Conservation (phyloP, 2,888 invertebrate species). For the Ganaspis brasiliensis region DNA sequence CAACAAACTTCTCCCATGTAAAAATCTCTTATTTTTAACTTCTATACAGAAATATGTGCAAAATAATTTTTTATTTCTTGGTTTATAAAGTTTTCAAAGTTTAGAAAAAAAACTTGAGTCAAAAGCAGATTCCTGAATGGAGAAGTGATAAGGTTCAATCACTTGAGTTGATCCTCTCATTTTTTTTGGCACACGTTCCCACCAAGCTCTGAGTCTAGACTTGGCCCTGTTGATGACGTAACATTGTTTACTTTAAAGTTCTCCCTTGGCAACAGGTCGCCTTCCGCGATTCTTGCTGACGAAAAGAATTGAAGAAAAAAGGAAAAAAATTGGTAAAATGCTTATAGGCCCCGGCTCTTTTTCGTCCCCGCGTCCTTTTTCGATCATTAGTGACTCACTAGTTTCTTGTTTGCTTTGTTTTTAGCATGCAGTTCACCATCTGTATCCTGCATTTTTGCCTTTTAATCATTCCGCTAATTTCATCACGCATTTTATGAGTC, state of each 20-base stretch:
- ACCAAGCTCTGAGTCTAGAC: conserved; percentile 53
- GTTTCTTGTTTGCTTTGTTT: conserved; percentile 15
- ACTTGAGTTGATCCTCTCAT: background rate
- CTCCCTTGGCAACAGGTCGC: conserved; percentile 78
- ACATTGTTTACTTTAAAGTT: conserved; percentile 77
- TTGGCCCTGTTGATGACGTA: conserved; percentile 70
- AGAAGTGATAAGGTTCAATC: conserved; percentile 31
- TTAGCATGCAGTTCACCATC: background rate
- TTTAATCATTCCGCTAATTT: conserved; percentile 31
- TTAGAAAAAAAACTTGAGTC: too few relatives aligned
- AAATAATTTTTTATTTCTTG: too few relatives aligned
- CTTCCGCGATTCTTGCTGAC: conserved; percentile 62
- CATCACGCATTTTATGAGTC: conserved; percentile 27
- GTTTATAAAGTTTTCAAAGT: too few relatives aligned
- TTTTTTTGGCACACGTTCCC: conserved; percentile 56
- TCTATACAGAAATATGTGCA: too few relatives aligned
- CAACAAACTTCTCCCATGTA: too few relatives aligned
- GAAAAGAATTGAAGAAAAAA: conserved; percentile 20
- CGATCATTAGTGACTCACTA: conserved; percentile 2
- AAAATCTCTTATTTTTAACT: too few relatives aligned
- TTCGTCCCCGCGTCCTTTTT: conserved; percentile 25
- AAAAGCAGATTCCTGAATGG: conserved; percentile 5
- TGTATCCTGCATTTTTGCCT: conserved; percentile 28
- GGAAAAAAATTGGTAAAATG: background rate
- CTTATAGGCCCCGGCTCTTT: background rate